phyloP scores from a whole-genome alignment of 2,888 invertebrate species.

The Rotaria macrura region DNA sequence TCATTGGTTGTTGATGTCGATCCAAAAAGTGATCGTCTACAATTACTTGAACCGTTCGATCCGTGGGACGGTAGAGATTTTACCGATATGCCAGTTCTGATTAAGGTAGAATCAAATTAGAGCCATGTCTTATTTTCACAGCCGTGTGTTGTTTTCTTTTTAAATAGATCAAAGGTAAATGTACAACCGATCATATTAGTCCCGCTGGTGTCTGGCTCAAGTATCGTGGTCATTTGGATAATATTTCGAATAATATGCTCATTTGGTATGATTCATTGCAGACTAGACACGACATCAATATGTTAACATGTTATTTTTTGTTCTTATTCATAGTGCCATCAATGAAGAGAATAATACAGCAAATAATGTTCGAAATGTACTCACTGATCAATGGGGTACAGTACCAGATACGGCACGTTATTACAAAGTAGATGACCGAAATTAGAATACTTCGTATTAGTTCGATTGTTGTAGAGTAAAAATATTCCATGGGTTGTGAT shows the following conservation, averaged over 20 bases:
- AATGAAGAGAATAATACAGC: conserved; percentile 54
- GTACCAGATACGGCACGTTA: conserved; percentile 88
- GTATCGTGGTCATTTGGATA: conserved; percentile 94
- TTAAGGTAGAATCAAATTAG: conserved; percentile 56
- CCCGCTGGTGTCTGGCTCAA: conserved; percentile 99
- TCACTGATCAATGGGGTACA: conserved; percentile 71
- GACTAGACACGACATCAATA: too few relatives aligned
- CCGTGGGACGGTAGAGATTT: conserved; percentile 92
- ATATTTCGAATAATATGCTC: conserved; percentile 98
- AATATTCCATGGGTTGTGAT: conserved; percentile 66
- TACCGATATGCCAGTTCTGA: conserved; percentile 73
- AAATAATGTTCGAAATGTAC: conserved; percentile 82
- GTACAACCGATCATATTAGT: conserved; percentile 98
- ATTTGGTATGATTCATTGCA: conserved; percentile 59
- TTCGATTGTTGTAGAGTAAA: background rate
- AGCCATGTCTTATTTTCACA: too few relatives aligned
- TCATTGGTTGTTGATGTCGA: conserved; percentile 65
- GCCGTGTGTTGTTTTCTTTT: too few relatives aligned
- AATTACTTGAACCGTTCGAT: conserved; percentile 79
- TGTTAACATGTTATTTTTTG: too few relatives aligned
- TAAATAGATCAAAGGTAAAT: conserved; percentile 78
- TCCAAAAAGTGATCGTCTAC: conserved; percentile 76
- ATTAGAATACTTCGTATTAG: too few relatives aligned
- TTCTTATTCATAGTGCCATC: conserved; percentile 48
- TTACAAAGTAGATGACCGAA: conserved; percentile 64